Evolutionary conservation across 1,140 invertebrate genomes (phyloP), one percentile per base, ranked within the genome.

Genomic region (Saccostrea glomerata): DNA sequence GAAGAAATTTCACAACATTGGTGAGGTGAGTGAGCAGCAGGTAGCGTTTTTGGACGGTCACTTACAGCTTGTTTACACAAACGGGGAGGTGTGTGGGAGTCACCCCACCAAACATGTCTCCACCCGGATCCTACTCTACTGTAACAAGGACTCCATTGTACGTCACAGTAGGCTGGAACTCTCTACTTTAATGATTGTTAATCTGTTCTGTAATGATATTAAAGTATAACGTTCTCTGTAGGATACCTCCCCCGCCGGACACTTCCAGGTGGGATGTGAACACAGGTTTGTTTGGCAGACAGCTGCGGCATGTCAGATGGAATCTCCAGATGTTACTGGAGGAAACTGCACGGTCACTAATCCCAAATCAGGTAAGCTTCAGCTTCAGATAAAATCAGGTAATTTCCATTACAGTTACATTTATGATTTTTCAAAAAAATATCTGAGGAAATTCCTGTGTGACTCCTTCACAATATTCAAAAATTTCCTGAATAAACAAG

Each of bases 221-320:
- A 47, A 47, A 7, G 6, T 47, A 9, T 47, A 47, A 47, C 47
- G 5, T 70, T 66, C 60, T 23, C 88, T 23, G n/a, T 85, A 94
- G 93, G 89, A 90, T 58, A 90, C 91, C 4, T 90, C 85, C 20
- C 93, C 93, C 12, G 23, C 63, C 9, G 90, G 88, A 73, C 92
- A 92, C 85, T 93, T 92, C 73, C 87, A 77, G 54, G 90, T 90
- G 6, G 87, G 90, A 82, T 93, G 93, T 89, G 90, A 93, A 23
- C 91, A 94, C 73, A 89, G 91, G 36, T 94, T 94, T 91, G 88
- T 94, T 17, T 95, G 94, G 94, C 86, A 82, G 12, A 92, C 94
- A 11, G 86, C 90, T 40, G 93, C 92, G 9, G 94, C 94, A n/a
- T 95, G 94, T 91, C 91, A 93, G 0, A 66, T 92, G 12, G 25